Evolutionary conservation across 1,140 invertebrate genomes (phyloP).

Genomic region (Drosophila nannoptera): DNA sequence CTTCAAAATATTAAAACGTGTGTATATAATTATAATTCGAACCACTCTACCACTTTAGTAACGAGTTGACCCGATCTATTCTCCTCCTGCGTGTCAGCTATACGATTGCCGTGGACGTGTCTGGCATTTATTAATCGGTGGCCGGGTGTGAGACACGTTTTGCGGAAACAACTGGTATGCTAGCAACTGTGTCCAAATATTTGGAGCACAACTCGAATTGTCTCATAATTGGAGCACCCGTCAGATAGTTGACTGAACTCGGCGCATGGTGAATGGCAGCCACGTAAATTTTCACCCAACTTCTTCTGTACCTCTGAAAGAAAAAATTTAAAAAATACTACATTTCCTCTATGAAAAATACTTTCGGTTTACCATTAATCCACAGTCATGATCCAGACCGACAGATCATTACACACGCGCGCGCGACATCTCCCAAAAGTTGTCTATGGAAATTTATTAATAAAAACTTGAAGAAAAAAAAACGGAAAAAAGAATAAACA

Average conservation of each 20-base stretch:
- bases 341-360: slow-evolving; percentile 73
- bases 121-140: slow-evolving; percentile 43
- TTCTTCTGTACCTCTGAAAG: slow-evolving; percentile 6
- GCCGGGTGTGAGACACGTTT: slow-evolving; percentile 35
- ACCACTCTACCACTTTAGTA: background rate
- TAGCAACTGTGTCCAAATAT: slow-evolving; percentile 31
- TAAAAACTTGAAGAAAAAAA: slow-evolving; percentile 53
- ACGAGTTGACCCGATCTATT: slow-evolving; percentile 36
- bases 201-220: slow-evolving; percentile 60
- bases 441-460: slow-evolving; percentile 69
- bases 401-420: slow-evolving; percentile 79
- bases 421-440: slow-evolving; percentile 18
- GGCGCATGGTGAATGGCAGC: slow-evolving; percentile 35
- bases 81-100: slow-evolving; percentile 17
- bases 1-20: background rate
- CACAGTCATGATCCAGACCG: slow-evolving; percentile 70
- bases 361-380: slow-evolving; percentile 78
- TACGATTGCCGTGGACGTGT: slow-evolving; percentile 56
- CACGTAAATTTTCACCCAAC: slow-evolving; percentile 44
- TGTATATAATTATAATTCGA: no score
- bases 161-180: slow-evolving; percentile 51
- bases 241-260: slow-evolving; percentile 61
- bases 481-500: background rate
- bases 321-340: slow-evolving; percentile 40
- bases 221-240: slow-evolving; percentile 56